Base-by-base conservation (phyloP, 30 jellyfish, hydroid and myxozoan genomes). In the Aurelia sp. region DNA sequence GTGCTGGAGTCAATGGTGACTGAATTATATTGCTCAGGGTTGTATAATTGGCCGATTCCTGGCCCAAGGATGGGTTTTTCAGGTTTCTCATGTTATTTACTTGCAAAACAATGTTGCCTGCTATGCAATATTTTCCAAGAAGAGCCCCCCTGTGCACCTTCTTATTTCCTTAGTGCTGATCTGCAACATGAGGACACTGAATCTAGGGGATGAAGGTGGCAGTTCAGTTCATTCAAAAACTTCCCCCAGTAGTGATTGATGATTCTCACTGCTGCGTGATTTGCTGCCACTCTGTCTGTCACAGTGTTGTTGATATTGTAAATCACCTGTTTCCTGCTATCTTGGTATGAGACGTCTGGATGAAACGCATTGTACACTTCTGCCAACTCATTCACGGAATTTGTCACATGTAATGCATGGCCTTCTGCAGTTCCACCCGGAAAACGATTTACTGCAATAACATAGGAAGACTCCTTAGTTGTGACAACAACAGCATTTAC, bases 131-230 rank as follows among this genome's bases (percentile, higher is more conserved):
- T 75, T 53, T 75, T 47, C 86, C 86, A 50, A 75, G n/a, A 58
- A 75, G 86, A 51, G 86, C n/a, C 21, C 19, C 74, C 86, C 21
- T 75, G 73, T 10, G 74, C 5, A 47, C 20, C 20, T 24, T 78
- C 88, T 57, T 22, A 31, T 40, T 78, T 78, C 18, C 21, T 74
- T 10, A 78, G 33, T 57, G 79, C 77, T 33, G 78, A 58, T 35
- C 77, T 78, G 63, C 66, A 78, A 58, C 88, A 57, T 27, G 88
- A 78, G 81, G 86, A 51, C 13, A 75, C 82, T 35, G 82, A 71
- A 17, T 71, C 87, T 40, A 75, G 53, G 22, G 87, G 83, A 40
- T 75, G 87, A 13, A 51, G 52, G 52, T 75, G 76, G 18, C 87
- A 75, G 40, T 75, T 51, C 20, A 75, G 59, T 38, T 51, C 87